phyloP scores from a whole-genome alignment of 2,113 vertebrate genomes.

The Oncorhynchus nerka region DNA sequence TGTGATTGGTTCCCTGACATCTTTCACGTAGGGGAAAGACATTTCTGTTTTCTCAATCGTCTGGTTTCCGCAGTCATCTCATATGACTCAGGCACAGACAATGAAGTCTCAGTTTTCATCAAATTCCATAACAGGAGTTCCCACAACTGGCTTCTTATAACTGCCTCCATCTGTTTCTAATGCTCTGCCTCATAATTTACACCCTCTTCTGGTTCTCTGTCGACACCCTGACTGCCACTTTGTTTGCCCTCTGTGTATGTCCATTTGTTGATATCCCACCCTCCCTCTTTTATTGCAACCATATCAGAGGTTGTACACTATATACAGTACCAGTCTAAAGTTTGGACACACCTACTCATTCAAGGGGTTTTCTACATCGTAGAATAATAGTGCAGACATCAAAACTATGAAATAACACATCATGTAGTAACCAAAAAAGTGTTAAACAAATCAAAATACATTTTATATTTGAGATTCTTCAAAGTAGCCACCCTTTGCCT shows the following conservation, averaged over 20 bases:
- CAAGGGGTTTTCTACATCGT: no score
- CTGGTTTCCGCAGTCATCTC: not conserved
- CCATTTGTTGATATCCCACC: constrained; percentile 31
- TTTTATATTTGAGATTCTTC: no score
- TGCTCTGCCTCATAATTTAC: constrained; percentile 37
- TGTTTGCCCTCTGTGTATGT: constrained; percentile 29
- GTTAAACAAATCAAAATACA: no score
- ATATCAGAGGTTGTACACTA: constrained; percentile 4
- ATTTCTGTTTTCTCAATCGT: not conserved
- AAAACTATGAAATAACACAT: no score
- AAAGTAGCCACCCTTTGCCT: no score
- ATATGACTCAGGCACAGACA: constrained; percentile 12
- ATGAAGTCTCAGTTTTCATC: constrained; percentile 19
- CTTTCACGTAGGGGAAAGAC: no score
- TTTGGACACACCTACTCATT: no score
- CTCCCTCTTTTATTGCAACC: constrained; percentile 13
- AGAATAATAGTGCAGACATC: no score
- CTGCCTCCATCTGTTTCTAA: constrained; percentile 47
- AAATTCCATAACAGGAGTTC: constrained; percentile 33
- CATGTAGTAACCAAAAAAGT: no score
- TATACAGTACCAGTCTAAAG: no score
- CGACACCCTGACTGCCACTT: constrained; percentile 30
- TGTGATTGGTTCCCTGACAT: no score
- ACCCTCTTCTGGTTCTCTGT: constrained; percentile 31
- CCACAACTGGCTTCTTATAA: constrained; percentile 27